Percentiles rank a stretch among this genome's conserved stretches.
Evolutionary conservation across 2,113 vertebrate genomes (phyloP).

Genomic region (Bungarus multicinctus): DNA sequence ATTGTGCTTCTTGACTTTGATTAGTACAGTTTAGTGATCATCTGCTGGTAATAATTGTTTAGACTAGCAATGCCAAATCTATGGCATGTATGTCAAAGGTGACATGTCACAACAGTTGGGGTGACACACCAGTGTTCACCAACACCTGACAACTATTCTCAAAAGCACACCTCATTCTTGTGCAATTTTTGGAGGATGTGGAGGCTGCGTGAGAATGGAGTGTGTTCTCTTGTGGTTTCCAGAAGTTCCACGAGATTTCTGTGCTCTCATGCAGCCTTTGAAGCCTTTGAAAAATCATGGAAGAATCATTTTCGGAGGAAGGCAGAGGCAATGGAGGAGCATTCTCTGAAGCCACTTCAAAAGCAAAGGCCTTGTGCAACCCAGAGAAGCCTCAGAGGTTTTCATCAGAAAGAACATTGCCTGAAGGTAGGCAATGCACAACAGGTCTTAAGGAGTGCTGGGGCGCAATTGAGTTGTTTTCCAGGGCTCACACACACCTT

Average conservation of each 20-base stretch:
- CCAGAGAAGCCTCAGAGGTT: too few species aligned
- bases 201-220: not conserved
- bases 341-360: not conserved
- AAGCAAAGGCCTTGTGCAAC: not conserved
- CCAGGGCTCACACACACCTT: too few species aligned
- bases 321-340: not conserved
- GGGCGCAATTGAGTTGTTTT: too few species aligned
- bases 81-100: not conserved
- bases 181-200: not conserved
- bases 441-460: too few species aligned
- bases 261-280: not conserved
- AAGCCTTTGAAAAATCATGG: not conserved
- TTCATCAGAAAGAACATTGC: too few species aligned
- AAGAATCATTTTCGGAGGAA: not conserved
- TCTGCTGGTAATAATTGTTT: not conserved
- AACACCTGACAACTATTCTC: not conserved
- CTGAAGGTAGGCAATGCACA: too few species aligned
- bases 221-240: not conserved
- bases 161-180: not conserved
- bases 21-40: not conserved
- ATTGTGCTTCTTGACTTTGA: not conserved
- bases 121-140: not conserved
- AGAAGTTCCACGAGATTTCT: not conserved
- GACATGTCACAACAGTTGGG: not conserved
- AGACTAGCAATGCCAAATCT: not conserved